phyloP scores from a whole-genome alignment of 2,113 vertebrate genomes.

The Lasiurus borealis region DNA sequence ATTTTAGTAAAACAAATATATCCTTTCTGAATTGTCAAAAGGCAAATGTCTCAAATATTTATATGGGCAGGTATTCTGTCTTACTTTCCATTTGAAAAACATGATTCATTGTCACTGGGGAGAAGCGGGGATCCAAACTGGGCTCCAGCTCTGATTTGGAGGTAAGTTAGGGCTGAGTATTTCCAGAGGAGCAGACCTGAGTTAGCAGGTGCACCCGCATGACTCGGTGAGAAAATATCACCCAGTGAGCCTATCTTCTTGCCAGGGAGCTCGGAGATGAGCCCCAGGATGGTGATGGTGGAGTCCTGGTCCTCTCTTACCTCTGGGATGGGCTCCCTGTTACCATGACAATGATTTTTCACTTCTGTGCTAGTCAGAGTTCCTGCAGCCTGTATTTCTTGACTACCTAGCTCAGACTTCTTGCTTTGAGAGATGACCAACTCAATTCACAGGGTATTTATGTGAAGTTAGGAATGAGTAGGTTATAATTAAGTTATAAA shows the following conservation, averaged over 20 bases:
- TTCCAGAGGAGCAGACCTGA: background rate
- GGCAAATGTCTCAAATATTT: constrained; percentile 54
- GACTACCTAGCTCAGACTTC: background rate
- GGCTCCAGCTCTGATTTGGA: fast-evolving
- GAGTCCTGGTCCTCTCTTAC: background rate
- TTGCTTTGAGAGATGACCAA: background rate
- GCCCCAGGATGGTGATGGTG: background rate
- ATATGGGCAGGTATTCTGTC: constrained; percentile 71
- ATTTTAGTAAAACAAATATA: constrained; percentile 75
- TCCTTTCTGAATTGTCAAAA: background rate
- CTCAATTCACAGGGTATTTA: too few relatives aligned
- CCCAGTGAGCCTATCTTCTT: background rate
- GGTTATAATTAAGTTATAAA: background rate
- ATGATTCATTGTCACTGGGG: constrained; percentile 23
- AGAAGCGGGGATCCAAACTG: background rate
- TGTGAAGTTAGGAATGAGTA: background rate
- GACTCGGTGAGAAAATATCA: fast-evolving
- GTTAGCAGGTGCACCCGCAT: background rate
- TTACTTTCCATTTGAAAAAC: constrained; percentile 51
- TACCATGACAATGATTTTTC: background rate
- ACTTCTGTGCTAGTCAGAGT: background rate
- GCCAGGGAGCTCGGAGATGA: background rate
- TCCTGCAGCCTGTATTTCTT: background rate
- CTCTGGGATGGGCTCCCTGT: background rate
- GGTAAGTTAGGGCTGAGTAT: fast-evolving